These are phyloP conservation scores for Brachyhypopomus gauderio DNA, from an alignment of 2,113 vertebrate species.

Conservation along the genomic window DNA sequence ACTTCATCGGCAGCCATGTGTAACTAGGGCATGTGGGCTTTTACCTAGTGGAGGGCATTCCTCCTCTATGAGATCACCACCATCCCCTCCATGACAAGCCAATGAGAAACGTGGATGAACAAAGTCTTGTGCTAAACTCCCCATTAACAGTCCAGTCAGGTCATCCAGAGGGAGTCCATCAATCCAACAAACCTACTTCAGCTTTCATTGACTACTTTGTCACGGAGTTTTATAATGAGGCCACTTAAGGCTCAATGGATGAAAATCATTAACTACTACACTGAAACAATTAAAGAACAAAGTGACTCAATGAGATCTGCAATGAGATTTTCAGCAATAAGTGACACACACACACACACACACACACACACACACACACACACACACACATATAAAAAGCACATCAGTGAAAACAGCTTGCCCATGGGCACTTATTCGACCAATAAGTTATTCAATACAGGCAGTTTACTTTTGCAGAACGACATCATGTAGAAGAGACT, in stretches of 20 bases:
- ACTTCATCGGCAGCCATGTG: constrained; percentile 39
- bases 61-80: constrained; percentile 65
- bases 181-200: constrained; percentile 1
- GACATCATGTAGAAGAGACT: neutral
- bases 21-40: constrained; percentile 28
- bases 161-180: constrained; percentile 20
- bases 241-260: neutral
- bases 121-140: constrained; percentile 36
- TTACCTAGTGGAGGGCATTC: constrained; percentile 62
- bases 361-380: no score
- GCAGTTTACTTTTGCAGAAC: neutral
- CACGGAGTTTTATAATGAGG: neutral
- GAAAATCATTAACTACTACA: constrained; percentile 6
- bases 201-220: constrained; percentile 8
- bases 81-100: constrained; percentile 39
- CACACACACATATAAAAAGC: constrained; percentile 26
- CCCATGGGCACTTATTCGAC: neutral
- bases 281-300: neutral
- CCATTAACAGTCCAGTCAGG: constrained; percentile 57
- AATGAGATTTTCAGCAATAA: neutral
- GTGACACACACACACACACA: no score
- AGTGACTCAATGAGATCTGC: neutral
- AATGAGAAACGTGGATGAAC: constrained; percentile 40
- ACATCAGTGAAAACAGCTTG: constrained; percentile 16
- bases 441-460: neutral